A percentile compares a stretch with the other conserved stretches of the same genome.
These are phyloP conservation scores for Leptinotarsa lineolata DNA, from an alignment of 1,140 invertebrate species.

Conservation along the genomic window DNA sequence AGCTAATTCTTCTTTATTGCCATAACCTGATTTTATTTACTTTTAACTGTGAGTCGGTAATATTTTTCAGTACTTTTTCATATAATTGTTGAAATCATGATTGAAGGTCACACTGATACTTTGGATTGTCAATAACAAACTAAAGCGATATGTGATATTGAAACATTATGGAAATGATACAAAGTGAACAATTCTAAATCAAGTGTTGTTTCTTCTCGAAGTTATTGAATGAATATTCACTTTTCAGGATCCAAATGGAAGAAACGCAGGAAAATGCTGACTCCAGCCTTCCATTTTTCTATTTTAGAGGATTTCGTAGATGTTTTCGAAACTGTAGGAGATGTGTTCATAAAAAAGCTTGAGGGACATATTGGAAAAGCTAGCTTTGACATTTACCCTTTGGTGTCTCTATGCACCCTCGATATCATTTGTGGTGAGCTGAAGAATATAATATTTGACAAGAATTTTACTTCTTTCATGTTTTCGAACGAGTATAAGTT, in stretches of 20 bases:
- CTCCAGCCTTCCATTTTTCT: slow-evolving; percentile 79
- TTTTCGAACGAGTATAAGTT: background rate
- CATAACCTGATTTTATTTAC: too few relatives aligned
- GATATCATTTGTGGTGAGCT: slow-evolving; percentile 76
- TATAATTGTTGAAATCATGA: too few relatives aligned
- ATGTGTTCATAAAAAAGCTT: slow-evolving; percentile 65
- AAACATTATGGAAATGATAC: too few relatives aligned
- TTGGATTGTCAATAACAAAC: too few relatives aligned
- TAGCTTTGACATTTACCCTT: slow-evolving; percentile 67
- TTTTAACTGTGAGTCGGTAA: too few relatives aligned
- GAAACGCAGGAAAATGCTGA: slow-evolving; percentile 69
- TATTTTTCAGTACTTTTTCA: too few relatives aligned
- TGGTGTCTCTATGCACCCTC: slow-evolving; percentile 69
- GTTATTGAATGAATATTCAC: too few relatives aligned
- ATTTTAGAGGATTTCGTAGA: slow-evolving; percentile 75
- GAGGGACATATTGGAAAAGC: slow-evolving; percentile 57
- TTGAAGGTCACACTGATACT: too few relatives aligned
- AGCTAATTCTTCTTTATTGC: too few relatives aligned
- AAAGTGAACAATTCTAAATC: too few relatives aligned
- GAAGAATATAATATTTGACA: background rate
- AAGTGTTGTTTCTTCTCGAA: too few relatives aligned
- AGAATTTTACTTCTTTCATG: background rate
- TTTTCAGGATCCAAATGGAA: slow-evolving; percentile 69
- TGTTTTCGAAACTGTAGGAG: slow-evolving; percentile 69
- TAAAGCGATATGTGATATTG: too few relatives aligned